Evolutionary conservation across 2,888 invertebrate genomes (phyloP).

Genomic region (Leptogaster cylindrica): DNA sequence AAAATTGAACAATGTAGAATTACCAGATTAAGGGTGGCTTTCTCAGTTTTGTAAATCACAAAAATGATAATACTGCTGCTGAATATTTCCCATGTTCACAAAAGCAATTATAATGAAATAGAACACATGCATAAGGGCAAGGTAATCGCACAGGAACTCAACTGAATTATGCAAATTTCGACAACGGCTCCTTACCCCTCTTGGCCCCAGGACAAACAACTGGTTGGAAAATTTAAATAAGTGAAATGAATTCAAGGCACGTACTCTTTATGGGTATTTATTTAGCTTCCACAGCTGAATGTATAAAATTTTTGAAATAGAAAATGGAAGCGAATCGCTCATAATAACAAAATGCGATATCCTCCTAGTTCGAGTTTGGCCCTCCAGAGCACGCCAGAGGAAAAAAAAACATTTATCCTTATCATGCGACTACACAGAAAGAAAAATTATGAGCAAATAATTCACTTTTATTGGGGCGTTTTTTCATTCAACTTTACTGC

Average conservation of each 20-base stretch:
- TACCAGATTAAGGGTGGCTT: too few relatives aligned
- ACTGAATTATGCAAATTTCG: slow-evolving; percentile 33
- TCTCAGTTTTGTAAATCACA: neutral
- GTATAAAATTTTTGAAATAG: slow-evolving; percentile 37
- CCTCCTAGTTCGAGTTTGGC: slow-evolving; percentile 23
- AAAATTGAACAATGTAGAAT: too few relatives aligned
- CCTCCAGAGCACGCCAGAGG: slow-evolving; percentile 20
- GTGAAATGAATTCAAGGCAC: slow-evolving; percentile 42
- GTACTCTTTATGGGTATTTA: slow-evolving; percentile 41
- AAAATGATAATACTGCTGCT: neutral
- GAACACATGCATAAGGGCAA: slow-evolving; percentile 31
- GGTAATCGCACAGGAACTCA: slow-evolving; percentile 27
- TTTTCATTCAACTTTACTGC: slow-evolving; percentile 19
- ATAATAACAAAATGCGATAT: slow-evolving; percentile 39
- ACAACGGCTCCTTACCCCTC: neutral
- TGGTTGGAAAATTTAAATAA: slow-evolving; percentile 39
- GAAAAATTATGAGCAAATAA: slow-evolving; percentile 46
- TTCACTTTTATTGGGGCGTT: slow-evolving; percentile 45
- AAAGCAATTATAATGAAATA: slow-evolving; percentile 38
- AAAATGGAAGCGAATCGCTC: slow-evolving; percentile 36
- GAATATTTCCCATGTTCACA: slow-evolving; percentile 10
- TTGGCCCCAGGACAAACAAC: slow-evolving; percentile 1
- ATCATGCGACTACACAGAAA: slow-evolving; percentile 44
- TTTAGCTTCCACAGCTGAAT: slow-evolving; percentile 34
- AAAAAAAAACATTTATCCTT: slow-evolving; percentile 43